Percentiles rank a stretch among this genome's conserved stretches.
Conservation (phyloP, 2,113 vertebrate species). For the Pteronura brasiliensis region DNA sequence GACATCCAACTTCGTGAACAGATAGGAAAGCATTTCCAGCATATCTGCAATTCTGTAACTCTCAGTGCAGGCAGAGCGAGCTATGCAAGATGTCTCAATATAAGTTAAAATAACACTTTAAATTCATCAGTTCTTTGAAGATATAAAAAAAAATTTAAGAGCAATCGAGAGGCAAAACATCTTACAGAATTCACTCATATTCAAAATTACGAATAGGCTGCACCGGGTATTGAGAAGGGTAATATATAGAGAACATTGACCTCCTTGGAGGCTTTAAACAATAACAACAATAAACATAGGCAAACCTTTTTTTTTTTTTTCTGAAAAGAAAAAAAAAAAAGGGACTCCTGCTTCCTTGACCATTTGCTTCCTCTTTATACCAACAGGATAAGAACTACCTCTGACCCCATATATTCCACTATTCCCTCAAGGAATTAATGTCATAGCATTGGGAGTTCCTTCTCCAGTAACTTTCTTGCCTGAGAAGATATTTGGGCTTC, state of each 20-base stretch:
- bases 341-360: neutral
- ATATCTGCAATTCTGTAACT: neutral
- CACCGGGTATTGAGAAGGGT: neutral
- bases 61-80: neutral
- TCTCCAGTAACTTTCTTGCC: neutral
- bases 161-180: neutral
- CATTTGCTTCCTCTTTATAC: neutral
- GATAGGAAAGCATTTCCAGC: neutral
- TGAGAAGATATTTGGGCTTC: neutral
- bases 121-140: constrained; percentile 14
- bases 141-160: neutral
- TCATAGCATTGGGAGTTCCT: neutral
- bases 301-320: neutral
- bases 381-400: neutral
- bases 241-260: neutral
- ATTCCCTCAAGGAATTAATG: neutral
- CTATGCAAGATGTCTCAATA: neutral
- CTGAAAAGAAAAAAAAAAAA: neutral
- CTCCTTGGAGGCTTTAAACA: neutral
- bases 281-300: neutral
- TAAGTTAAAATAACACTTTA: constrained; percentile 19
- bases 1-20: neutral
- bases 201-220: neutral
- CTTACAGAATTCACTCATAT: neutral
- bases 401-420: neutral